These are phyloP conservation scores for Zosterops borbonicus DNA, from an alignment of 2,113 vertebrate species.

Conservation along the genomic window DNA sequence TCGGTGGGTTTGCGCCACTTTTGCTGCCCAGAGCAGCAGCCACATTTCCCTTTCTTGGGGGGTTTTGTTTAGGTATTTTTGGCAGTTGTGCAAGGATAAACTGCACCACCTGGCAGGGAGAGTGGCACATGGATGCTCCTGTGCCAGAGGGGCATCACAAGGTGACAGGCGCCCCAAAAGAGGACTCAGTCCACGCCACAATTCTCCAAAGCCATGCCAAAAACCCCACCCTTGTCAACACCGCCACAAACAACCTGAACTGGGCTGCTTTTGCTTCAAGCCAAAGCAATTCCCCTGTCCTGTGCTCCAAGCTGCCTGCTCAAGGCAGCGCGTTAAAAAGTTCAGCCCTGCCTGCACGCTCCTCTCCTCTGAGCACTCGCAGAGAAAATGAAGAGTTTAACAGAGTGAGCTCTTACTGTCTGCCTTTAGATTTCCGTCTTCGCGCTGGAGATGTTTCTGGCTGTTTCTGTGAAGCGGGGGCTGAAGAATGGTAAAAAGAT, in stretches of 20 bases:
- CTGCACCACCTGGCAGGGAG: neutral
- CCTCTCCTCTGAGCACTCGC: slow-evolving; percentile 61
- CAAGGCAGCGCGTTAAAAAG: slow-evolving; percentile 59
- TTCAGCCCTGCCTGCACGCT: slow-evolving; percentile 60
- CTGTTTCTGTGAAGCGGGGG: slow-evolving; percentile 85
- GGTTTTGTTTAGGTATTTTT: neutral
- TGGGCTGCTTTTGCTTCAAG: slow-evolving; percentile 36
- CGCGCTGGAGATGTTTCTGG: slow-evolving; percentile 77
- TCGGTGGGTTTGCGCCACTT: neutral
- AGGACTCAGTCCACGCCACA: neutral
- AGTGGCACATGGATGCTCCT: neutral
- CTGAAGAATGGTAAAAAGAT: slow-evolving; percentile 86
- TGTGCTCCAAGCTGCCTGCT: slow-evolving; percentile 7
- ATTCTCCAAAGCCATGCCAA: neutral
- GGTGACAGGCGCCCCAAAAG: neutral
- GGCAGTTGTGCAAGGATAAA: neutral
- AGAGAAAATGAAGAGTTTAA: slow-evolving; percentile 76
- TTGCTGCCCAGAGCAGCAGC: neutral
- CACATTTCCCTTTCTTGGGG: neutral
- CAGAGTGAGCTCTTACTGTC: slow-evolving; percentile 73
- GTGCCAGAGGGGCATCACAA: neutral
- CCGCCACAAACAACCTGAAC: slow-evolving; percentile 57
- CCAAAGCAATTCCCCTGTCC: slow-evolving; percentile 26
- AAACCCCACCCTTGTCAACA: slow-evolving; percentile 18
- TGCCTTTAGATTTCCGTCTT: slow-evolving; percentile 78